A percentile compares a stretch with the other conserved stretches of the same genome.
Conservation (phyloP, 2,797 vertebrate species). For the Acropternis orthonyx region DNA sequence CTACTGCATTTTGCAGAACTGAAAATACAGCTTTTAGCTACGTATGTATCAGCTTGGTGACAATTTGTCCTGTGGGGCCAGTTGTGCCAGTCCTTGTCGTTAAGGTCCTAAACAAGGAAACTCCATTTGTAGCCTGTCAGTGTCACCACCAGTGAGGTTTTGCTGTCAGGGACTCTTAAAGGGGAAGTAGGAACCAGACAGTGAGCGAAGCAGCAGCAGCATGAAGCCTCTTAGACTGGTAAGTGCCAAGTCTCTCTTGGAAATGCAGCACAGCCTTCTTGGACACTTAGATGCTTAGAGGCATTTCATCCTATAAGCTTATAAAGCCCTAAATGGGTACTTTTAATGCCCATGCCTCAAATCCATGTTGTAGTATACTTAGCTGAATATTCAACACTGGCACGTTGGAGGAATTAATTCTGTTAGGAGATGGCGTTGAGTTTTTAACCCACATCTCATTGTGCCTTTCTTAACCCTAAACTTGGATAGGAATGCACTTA, state of each 20-base stretch:
- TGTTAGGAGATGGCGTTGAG: background rate
- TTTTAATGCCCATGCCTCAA: background rate
- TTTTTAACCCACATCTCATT: background rate
- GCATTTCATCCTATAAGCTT: background rate
- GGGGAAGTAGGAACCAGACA: background rate
- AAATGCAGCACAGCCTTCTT: background rate
- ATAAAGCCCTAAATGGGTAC: background rate
- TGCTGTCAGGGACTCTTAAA: background rate
- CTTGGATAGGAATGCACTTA: background rate
- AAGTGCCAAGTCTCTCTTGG: background rate
- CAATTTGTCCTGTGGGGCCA: background rate
- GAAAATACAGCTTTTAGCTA: background rate
- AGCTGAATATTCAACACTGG: background rate
- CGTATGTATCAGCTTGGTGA: background rate
- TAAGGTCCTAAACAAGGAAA: constrained; percentile 26
- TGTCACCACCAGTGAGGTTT: background rate
- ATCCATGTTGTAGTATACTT: background rate
- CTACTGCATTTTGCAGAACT: constrained; percentile 1
- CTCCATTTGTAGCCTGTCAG: background rate
- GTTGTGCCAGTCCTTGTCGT: background rate
- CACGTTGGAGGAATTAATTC: background rate
- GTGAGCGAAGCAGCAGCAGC: background rate
- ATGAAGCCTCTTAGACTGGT: background rate
- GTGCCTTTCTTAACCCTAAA: background rate
- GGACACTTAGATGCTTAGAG: background rate